Conservation (phyloP, 2,113 vertebrate species). For the Acrocephalus arundinaceus region DNA sequence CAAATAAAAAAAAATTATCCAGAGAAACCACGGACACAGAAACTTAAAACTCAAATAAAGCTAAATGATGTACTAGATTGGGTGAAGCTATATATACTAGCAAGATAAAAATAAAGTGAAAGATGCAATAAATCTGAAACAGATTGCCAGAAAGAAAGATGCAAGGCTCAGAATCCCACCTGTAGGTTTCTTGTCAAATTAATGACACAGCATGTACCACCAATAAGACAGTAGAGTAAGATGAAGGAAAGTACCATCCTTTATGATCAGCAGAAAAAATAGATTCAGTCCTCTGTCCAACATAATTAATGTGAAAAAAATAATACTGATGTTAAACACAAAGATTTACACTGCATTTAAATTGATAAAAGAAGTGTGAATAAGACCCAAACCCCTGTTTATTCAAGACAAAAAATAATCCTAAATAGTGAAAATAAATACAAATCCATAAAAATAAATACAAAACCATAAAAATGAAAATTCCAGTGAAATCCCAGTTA, state of each 20-base stretch:
- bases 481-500: background rate
- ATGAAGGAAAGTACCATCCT: background rate
- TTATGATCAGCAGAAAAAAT: background rate
- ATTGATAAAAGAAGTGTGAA: background rate
- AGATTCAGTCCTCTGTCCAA: background rate
- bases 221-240: background rate
- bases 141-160: background rate
- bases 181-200: background rate
- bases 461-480: background rate
- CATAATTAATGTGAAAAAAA: background rate
- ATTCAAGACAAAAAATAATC: background rate
- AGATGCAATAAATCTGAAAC: background rate
- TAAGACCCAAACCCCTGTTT: background rate
- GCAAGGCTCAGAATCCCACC: background rate
- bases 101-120: background rate
- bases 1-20: conserved; percentile 2
- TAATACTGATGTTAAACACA: background rate
- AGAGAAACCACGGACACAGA: background rate
- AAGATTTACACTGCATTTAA: background rate
- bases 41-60: background rate
- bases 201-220: background rate
- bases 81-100: background rate
- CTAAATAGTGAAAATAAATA: background rate
- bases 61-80: background rate
- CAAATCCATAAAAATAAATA: background rate